These are phyloP conservation scores for Nixonia krombeini DNA, from an alignment of 1,140 invertebrate genomes.

Conservation along the genomic window DNA sequence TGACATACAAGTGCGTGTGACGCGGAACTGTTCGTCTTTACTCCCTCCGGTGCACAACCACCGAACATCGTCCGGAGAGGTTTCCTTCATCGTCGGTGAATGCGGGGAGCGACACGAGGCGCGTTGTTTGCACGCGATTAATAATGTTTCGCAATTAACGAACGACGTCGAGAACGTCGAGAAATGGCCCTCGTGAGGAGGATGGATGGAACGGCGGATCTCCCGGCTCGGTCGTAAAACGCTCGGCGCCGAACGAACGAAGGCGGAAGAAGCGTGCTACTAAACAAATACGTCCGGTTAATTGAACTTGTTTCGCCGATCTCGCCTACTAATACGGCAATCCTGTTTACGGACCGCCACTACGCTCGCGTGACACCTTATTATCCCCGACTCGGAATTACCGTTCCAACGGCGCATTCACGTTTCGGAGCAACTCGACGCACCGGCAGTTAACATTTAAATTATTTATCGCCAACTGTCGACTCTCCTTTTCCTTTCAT, in stretches of 20 bases:
- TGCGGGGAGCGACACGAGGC: constrained; percentile 6
- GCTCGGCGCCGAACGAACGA: constrained; percentile 16
- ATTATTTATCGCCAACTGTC: no score
- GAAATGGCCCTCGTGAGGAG: background rate
- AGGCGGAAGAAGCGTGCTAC: constrained; percentile 5
- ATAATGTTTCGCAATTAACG: constrained; percentile 33
- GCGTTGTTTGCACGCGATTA: constrained; percentile 22
- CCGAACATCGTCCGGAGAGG: constrained; percentile 12
- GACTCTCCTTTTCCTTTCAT: no score
- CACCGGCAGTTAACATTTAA: no score
- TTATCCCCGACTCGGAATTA: constrained; percentile 31
- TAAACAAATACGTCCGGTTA: constrained; percentile 35
- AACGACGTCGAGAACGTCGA: constrained; percentile 1
- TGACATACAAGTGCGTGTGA: no score
- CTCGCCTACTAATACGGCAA: constrained; percentile 31
- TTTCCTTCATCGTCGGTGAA: constrained; percentile 1
- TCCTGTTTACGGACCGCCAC: constrained; percentile 26
- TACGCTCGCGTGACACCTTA: constrained; percentile 31
- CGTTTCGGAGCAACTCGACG: no score
- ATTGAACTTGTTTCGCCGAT: constrained; percentile 35
- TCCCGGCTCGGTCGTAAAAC: constrained; percentile 29
- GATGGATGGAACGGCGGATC: constrained; percentile 9
- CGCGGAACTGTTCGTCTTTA: no score
- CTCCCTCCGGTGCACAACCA: constrained; percentile 9
- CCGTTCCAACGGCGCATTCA: no score